phyloP scores from a whole-genome alignment of 2,888 invertebrate genomes.

The Globia sparganii region DNA sequence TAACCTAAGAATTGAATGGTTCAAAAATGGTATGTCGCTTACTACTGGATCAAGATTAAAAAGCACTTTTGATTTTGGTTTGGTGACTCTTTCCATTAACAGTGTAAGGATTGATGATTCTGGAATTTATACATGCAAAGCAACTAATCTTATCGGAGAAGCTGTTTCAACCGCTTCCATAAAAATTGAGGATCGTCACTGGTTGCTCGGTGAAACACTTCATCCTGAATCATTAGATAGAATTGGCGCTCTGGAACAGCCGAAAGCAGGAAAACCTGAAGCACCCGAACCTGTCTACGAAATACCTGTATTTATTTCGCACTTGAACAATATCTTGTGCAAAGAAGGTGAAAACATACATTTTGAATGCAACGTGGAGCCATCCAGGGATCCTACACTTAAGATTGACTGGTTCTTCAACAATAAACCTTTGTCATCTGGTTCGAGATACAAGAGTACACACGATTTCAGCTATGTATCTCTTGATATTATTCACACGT shows the following conservation, averaged over 20 bases:
- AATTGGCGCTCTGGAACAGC: conserved; percentile 96
- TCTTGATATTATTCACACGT: conserved; percentile 96
- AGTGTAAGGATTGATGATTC: conserved; percentile 97
- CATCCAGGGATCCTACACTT: conserved; percentile 97
- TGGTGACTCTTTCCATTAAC: conserved; percentile 97
- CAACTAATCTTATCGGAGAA: conserved; percentile 97
- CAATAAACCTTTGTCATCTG: conserved; percentile 96
- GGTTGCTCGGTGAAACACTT: conserved; percentile 96
- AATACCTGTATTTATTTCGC: conserved; percentile 96
- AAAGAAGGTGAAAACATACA: conserved; percentile 96
- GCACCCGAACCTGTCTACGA: conserved; percentile 95
- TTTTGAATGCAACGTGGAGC: conserved; percentile 98
- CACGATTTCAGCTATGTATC: conserved; percentile 99
- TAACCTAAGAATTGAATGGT: conserved; percentile 97
- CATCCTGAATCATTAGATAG: conserved; percentile 97
- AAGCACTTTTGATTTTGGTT: conserved; percentile 98
- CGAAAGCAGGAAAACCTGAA: conserved; percentile 92
- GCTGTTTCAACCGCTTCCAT: conserved; percentile 97
- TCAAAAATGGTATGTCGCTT: conserved; percentile 96
- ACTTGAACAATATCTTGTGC: conserved; percentile 97
- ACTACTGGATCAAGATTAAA: conserved; percentile 97
- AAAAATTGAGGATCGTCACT: conserved; percentile 96
- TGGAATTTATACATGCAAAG: conserved; percentile 98
- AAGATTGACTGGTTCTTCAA: conserved; percentile 98
- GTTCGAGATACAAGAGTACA: conserved; percentile 97